These are phyloP conservation scores for Propithecus coquereli DNA, from an alignment of 2,113 vertebrate genomes.

Conservation along the genomic window DNA sequence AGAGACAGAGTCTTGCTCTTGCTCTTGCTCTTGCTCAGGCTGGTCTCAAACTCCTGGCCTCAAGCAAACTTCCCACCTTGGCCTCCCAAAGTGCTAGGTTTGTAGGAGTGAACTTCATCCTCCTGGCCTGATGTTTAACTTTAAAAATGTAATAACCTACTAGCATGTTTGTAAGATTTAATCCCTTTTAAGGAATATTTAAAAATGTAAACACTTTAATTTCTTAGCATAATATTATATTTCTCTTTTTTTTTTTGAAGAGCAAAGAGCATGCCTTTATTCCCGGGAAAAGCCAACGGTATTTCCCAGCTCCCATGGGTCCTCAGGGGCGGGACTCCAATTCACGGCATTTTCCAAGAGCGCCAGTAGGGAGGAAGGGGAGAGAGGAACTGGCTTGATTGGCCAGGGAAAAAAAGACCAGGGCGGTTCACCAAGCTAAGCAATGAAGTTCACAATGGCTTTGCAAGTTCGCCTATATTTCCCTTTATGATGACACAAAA, in stretches of 20 bases:
- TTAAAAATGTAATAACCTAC: background rate
- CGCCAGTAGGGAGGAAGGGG: background rate
- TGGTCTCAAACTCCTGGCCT: too few relatives aligned
- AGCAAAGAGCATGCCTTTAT: background rate
- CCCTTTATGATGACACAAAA: background rate
- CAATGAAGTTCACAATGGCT: background rate
- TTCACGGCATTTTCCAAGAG: background rate
- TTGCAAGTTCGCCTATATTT: background rate
- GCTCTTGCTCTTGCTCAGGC: too few relatives aligned
- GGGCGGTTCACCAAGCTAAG: background rate
- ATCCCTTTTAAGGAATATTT: background rate
- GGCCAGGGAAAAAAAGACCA: background rate
- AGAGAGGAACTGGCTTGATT: background rate
- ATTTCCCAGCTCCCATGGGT: background rate
- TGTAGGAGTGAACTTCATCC: too few relatives aligned
- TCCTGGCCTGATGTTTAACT: background rate
- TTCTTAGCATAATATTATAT: background rate
- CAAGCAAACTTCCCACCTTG: too few relatives aligned
- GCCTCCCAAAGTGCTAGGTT: too few relatives aligned
- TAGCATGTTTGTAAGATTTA: background rate
- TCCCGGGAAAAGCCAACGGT: background rate
- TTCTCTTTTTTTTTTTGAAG: background rate
- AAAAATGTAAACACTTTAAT: background rate
- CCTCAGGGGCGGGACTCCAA: background rate
- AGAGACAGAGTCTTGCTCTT: too few relatives aligned